Conservation (phyloP, 1,140 invertebrate genomes). For the Caenorhabditis brenneri region DNA sequence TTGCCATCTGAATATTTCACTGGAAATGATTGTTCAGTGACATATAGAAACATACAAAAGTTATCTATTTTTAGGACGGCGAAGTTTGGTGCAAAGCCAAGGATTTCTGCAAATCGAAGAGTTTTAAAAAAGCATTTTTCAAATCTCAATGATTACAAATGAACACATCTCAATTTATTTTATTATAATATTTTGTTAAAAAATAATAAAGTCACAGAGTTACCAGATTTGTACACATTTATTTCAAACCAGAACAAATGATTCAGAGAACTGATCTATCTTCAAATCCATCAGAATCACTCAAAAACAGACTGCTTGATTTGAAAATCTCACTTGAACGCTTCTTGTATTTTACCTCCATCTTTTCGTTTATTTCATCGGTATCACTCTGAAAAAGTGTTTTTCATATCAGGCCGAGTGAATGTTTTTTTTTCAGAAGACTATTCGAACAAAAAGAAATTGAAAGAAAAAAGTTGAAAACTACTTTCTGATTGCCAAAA, state of each 20-base stretch:
- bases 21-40: no score
- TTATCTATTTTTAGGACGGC: conserved; percentile 51
- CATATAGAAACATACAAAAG: no score
- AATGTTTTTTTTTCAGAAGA: no score
- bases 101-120: not conserved
- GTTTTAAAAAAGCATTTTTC: not conserved
- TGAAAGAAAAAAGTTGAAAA: no score
- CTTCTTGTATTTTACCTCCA: not conserved
- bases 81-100: conserved; percentile 54
- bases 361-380: not conserved
- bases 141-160: not conserved
- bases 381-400: not conserved
- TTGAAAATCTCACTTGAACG: not conserved
- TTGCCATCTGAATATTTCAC: no score
- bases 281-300: conserved; percentile 17
- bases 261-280: conserved; percentile 5
- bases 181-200: not conserved
- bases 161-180: not conserved
- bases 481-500: not conserved
- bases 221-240: not conserved
- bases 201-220: not conserved
- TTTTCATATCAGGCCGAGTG: no score
- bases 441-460: no score
- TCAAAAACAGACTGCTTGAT: conserved; percentile 5
- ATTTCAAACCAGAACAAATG: not conserved